These are phyloP conservation scores for Chiridota heheva DNA, from an alignment of 35 echinoderm and acorn worm genomes.

Conservation along the genomic window DNA sequence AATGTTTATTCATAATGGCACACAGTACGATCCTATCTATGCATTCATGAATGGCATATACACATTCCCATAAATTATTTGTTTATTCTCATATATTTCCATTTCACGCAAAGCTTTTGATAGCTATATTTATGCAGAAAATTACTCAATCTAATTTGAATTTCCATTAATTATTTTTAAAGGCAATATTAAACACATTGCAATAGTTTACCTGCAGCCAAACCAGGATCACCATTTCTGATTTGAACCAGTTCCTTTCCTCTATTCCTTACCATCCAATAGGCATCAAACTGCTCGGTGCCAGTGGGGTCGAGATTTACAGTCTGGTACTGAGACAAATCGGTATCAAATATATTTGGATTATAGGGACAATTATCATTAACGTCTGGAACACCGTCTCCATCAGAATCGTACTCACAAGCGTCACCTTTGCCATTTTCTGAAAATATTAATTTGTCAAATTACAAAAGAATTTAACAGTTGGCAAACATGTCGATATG, in stretches of 20 bases:
- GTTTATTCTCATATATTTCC: too few relatives aligned
- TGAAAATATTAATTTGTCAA: background rate
- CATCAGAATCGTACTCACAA: slow-evolving; percentile 89
- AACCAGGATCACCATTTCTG: slow-evolving; percentile 88
- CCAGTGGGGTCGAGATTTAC: slow-evolving; percentile 76
- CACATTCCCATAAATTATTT: too few relatives aligned
- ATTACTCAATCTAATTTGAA: too few relatives aligned
- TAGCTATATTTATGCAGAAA: too few relatives aligned
- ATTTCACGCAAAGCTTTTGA: too few relatives aligned
- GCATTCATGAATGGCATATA: too few relatives aligned
- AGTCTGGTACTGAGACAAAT: slow-evolving; percentile 84
- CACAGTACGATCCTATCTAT: too few relatives aligned
- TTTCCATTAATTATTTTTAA: too few relatives aligned
- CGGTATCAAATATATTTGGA: slow-evolving; percentile 65
- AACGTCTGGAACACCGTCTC: slow-evolving; percentile 70
- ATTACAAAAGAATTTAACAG: background rate
- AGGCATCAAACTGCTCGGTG: slow-evolving; percentile 70
- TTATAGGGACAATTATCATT: slow-evolving; percentile 82
- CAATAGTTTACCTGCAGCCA: slow-evolving; percentile 80
- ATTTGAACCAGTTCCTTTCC: slow-evolving; percentile 94
- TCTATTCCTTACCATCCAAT: slow-evolving; percentile 96
- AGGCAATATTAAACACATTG: too few relatives aligned
- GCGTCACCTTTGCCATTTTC: slow-evolving; percentile 86
- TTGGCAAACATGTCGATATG: background rate
- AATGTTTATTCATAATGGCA: too few relatives aligned